phyloP scores from a whole-genome alignment of 2,888 invertebrate species.

The Diabrotica balteata region DNA sequence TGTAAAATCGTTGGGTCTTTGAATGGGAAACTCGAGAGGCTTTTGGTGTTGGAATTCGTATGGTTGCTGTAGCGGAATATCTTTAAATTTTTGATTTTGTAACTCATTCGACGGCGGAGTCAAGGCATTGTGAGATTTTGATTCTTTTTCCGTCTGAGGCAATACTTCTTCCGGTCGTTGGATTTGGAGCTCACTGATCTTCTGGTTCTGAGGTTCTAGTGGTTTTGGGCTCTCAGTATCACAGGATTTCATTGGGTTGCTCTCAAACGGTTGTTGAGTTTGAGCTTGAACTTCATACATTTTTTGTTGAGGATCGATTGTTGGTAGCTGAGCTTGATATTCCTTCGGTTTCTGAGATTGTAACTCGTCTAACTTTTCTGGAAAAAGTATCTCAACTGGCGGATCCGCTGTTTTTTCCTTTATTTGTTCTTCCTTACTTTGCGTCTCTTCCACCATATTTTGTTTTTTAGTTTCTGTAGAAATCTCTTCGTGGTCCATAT shows the following conservation, averaged over 20 bases:
- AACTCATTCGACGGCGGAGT: neutral
- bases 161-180: neutral
- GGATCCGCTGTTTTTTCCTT: too few species aligned
- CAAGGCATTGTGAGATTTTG: too few species aligned
- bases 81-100: neutral
- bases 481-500: neutral
- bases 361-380: too few species aligned
- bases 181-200: neutral
- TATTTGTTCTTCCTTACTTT: too few species aligned
- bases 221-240: neutral
- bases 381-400: too few species aligned
- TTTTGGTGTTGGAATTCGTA: neutral
- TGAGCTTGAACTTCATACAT: neutral
- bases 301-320: conserved; percentile 1
- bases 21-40: neutral
- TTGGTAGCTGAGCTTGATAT: neutral
- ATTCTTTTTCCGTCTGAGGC: neutral
- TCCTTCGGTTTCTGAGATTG: neutral
- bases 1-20: neutral
- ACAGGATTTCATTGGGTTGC: neutral
- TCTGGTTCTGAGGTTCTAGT: neutral
- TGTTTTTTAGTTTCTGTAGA: neutral
- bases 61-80: neutral
- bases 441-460: neutral
- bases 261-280: neutral